phyloP scores from a whole-genome alignment of 2,113 vertebrate species.

The Pangasianodon gigas region DNA sequence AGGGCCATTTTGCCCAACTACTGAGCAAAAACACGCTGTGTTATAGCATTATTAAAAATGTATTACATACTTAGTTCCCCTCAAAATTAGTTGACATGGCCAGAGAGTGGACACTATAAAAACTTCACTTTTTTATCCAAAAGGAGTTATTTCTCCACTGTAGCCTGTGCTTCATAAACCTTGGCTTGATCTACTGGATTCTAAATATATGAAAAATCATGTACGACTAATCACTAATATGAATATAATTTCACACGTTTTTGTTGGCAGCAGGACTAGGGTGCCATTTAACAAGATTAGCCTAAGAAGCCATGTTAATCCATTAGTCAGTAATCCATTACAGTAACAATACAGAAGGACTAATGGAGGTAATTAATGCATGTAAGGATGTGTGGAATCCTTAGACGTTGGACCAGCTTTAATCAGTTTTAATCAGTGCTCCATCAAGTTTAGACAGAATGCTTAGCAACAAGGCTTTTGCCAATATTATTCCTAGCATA shows the following conservation, averaged over 20 bases:
- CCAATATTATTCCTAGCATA: background rate
- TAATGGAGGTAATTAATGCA: slow-evolving; percentile 19
- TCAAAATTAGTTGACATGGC: background rate
- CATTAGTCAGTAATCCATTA: slow-evolving; percentile 37
- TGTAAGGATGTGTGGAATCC: background rate
- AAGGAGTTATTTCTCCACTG: background rate
- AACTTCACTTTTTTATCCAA: background rate
- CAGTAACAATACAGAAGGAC: slow-evolving; percentile 23
- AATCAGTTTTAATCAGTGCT: slow-evolving; percentile 8
- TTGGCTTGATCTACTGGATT: background rate
- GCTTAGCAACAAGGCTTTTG: background rate
- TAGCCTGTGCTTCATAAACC: background rate
- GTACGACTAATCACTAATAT: slow-evolving; percentile 34
- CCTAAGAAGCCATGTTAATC: slow-evolving; percentile 19
- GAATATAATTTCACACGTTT: slow-evolving; percentile 29
- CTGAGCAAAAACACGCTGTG: background rate
- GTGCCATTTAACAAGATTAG: slow-evolving; percentile 38
- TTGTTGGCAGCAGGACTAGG: slow-evolving; percentile 21
- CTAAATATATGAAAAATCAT: slow-evolving; percentile 27
- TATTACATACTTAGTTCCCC: background rate
- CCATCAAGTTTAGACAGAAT: background rate
- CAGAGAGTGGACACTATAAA: background rate
- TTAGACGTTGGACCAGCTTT: background rate
- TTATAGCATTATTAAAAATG: background rate
- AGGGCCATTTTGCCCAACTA: background rate